Evolutionary conservation across 2,888 invertebrate genomes (phyloP).

Genomic region (Ceratothoa steindachneri): DNA sequence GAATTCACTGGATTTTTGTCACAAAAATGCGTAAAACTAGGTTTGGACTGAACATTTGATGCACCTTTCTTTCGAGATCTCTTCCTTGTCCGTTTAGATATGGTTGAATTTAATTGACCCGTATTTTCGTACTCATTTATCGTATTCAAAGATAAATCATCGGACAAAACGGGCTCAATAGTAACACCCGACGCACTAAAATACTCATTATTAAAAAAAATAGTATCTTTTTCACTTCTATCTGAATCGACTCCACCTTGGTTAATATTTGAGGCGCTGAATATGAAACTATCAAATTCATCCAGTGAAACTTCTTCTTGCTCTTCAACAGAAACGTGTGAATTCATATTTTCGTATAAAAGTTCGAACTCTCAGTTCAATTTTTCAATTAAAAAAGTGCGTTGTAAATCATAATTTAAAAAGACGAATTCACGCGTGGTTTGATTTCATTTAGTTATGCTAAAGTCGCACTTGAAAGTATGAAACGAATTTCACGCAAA

Average conservation of each 20-base stretch:
- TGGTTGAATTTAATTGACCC: no score
- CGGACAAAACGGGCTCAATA: neutral
- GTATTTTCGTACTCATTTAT: no score
- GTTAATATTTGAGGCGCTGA: neutral
- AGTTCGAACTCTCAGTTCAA: neutral
- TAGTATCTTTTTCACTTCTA: neutral
- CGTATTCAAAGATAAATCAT: neutral
- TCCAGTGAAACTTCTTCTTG: neutral
- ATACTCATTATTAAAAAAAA: neutral
- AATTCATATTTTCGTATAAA: neutral
- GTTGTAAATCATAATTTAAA: neutral
- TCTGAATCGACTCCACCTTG: neutral
- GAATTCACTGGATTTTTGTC: neutral
- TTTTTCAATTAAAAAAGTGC: neutral
- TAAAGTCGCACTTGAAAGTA: neutral
- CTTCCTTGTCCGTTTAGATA: no score
- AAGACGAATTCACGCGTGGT: neutral
- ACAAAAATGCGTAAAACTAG: no score
- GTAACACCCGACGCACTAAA: neutral
- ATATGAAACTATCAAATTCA: neutral
- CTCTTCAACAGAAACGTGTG: conserved; percentile 3
- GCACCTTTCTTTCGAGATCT: no score
- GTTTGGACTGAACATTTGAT: no score
- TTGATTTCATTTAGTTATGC: neutral
- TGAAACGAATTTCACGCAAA: neutral